phyloP scores from a whole-genome alignment of 2,113 vertebrate species.

The Poeciliopsis retropinna region DNA sequence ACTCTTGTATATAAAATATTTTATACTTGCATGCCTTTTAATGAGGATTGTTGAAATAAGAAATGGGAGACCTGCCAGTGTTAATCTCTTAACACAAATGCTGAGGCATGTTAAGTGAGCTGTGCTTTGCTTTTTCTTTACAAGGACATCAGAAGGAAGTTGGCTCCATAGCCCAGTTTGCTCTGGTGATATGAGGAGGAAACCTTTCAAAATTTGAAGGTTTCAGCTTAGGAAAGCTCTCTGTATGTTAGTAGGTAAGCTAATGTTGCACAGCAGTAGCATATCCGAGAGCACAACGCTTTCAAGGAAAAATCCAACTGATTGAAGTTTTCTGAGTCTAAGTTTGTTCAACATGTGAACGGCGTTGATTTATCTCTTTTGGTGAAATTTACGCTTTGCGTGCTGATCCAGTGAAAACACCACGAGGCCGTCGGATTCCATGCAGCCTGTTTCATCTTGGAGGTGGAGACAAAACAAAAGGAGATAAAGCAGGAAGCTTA shows the following conservation, averaged over 20 bases:
- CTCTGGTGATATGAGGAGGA: too few species aligned
- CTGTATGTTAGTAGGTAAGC: background rate
- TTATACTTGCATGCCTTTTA: background rate
- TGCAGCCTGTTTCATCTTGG: background rate
- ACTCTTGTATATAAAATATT: background rate
- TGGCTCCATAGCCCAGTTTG: background rate
- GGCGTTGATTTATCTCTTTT: background rate
- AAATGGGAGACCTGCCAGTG: background rate
- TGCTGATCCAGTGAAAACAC: conserved; percentile 5
- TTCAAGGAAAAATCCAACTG: background rate
- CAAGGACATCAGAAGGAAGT: background rate
- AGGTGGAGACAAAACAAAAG: background rate
- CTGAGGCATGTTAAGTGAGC: background rate
- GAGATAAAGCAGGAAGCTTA: conserved; percentile 6
- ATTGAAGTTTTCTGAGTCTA: background rate
- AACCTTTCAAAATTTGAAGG: background rate
- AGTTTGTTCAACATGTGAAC: background rate
- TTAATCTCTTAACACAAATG: background rate
- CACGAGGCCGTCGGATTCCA: background rate
- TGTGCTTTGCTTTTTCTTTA: background rate
- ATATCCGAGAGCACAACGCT: background rate
- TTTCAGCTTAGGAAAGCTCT: background rate
- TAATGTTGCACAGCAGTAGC: background rate
- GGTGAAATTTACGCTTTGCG: conserved; percentile 19
- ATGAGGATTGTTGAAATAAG: background rate